These are phyloP conservation scores for Sylvicola cinctus DNA, from an alignment of 2,888 invertebrate genomes.

Conservation along the genomic window DNA sequence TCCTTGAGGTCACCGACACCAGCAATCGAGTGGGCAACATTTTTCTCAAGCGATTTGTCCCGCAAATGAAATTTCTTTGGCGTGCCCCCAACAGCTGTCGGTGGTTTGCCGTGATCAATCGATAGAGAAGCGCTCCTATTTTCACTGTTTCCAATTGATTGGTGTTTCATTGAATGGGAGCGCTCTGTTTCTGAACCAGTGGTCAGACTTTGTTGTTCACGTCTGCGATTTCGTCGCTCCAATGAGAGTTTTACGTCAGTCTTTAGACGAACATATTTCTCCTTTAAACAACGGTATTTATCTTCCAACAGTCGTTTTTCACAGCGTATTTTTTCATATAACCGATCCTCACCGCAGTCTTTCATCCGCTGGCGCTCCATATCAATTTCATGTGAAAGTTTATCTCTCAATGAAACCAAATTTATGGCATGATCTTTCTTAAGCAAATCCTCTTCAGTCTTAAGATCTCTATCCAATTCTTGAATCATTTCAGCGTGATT, in stretches of 20 bases:
- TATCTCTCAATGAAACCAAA: constrained; percentile 38
- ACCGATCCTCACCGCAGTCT: constrained; percentile 25
- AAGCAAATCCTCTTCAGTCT: constrained; percentile 40
- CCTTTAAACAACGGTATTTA: constrained; percentile 61
- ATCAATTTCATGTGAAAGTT: constrained; percentile 34
- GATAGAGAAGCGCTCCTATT: constrained; percentile 18
- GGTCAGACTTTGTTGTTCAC: constrained; percentile 37
- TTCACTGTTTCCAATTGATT: constrained; percentile 28
- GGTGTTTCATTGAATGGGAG: constrained; percentile 48
- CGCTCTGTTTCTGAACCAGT: constrained; percentile 65
- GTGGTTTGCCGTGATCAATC: constrained; percentile 11
- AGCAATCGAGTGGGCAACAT: constrained; percentile 4
- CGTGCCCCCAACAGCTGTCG: constrained; percentile 5
- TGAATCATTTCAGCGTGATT: constrained; percentile 22
- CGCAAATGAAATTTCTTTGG: neutral
- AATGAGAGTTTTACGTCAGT: constrained; percentile 59
- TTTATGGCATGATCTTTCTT: constrained; percentile 45
- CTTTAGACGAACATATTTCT: constrained; percentile 60
- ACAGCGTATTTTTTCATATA: constrained; percentile 42
- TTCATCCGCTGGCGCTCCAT: constrained; percentile 25
- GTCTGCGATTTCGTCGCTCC: constrained; percentile 47
- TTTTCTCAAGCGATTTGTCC: neutral
- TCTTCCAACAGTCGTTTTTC: constrained; percentile 52
- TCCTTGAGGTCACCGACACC: constrained; percentile 10
- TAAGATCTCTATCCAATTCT: constrained; percentile 22